Evolutionary conservation across 2,113 vertebrate species (phyloP).

Genomic region (Halcyon malimbica): DNA sequence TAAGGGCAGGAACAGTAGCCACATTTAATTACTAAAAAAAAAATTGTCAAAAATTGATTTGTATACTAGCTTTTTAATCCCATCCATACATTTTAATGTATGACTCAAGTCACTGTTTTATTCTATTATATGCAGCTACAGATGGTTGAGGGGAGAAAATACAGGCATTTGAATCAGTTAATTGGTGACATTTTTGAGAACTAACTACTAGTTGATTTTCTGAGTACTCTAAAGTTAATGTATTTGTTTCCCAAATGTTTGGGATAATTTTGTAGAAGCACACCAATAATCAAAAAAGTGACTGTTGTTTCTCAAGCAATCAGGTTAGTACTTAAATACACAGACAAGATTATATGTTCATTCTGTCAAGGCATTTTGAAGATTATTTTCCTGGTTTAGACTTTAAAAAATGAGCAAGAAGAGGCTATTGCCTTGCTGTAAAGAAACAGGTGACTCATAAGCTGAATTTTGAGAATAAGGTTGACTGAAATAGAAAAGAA

Average conservation of each 20-base stretch:
- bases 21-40: neutral
- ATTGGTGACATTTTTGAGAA: slow-evolving; percentile 10
- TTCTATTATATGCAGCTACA: neutral
- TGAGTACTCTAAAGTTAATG: neutral
- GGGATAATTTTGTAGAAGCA: neutral
- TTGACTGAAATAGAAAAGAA: slow-evolving; percentile 12
- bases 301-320: neutral
- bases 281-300: neutral
- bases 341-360: neutral
- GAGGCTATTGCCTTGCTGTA: neutral
- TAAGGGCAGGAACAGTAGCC: neutral
- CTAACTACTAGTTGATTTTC: neutral
- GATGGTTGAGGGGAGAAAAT: slow-evolving; percentile 21
- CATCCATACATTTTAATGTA: neutral
- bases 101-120: neutral
- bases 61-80: neutral
- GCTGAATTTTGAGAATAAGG: slow-evolving; percentile 14
- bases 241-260: neutral
- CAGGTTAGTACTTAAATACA: neutral
- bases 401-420: neutral
- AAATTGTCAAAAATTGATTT: neutral
- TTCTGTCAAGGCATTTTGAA: neutral
- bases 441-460: slow-evolving; percentile 13
- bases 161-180: neutral
- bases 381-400: neutral